Evolutionary conservation across 1,140 invertebrate species (phyloP), one percentile per base, ranked within the genome.

Genomic region (Lycorma delicatula): DNA sequence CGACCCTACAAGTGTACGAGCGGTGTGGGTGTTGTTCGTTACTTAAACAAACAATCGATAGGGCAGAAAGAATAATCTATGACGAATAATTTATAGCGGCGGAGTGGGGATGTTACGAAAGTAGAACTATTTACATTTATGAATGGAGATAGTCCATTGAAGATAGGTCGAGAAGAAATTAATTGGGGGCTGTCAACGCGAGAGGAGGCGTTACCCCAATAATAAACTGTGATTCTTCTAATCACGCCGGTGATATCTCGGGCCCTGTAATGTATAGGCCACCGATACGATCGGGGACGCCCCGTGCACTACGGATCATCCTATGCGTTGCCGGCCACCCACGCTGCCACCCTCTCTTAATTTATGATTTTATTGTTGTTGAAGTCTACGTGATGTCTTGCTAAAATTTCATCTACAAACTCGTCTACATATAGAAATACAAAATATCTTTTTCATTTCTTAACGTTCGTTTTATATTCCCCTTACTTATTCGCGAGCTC

Each of bases 51-150:
- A 41, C 38, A 41, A 41, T 41, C 38, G 38, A 20, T 5, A 3
- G 20, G 38, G 12, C 3, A 20, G 38, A 41, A 41, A 41, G n/a
- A 41, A 41, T 16, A 41, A 41, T n/a, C 20, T 16, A 41, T 20
- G 38, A n/a, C n/a, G 38, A 41, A 41, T 41, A 41, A 41, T 41
- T 41, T 41, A 41, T 41, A 41, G 38, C 20, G n/a, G 38, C 38
- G n/a, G 20, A 41, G 38, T 16, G 38, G 38, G 38, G 31, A 34
- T 9, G 31, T 34, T 34, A 20, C 12, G 38, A 5, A 20, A 41
- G 38, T 41, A 41, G 20, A 41, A 41, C 38, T 41, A 41, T 41
- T 41, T 41, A 41, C 38, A 41, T 41, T 41, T 41, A 41, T 41
- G 38, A 41, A 41, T 41, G 38, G 38, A 41, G 38, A 41, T 41